phyloP scores from a whole-genome alignment of 2,113 vertebrate genomes.

The Chaenogobius annularis region DNA sequence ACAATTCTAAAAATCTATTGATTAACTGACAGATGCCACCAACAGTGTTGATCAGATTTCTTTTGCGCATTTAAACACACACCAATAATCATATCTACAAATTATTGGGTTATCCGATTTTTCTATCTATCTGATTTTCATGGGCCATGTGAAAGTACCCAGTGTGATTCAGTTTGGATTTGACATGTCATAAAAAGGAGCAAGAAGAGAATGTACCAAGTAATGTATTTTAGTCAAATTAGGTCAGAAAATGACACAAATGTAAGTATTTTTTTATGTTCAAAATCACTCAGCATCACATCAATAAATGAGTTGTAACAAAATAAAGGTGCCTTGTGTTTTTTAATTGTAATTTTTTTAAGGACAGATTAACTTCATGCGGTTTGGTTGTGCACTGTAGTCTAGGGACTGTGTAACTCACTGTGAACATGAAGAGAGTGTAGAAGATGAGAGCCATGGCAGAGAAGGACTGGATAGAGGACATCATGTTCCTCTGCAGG shows the following conservation, averaged over 20 bases:
- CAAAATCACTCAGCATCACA: neutral
- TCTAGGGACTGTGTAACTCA: constrained; percentile 69
- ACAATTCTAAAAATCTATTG: no score
- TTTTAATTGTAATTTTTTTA: neutral
- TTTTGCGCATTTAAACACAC: no score
- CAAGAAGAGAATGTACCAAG: constrained; percentile 30
- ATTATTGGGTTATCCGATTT: no score
- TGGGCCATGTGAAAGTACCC: no score
- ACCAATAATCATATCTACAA: no score
- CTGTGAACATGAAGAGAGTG: constrained; percentile 95
- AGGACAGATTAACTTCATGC: neutral
- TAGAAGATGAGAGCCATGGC: constrained; percentile 98
- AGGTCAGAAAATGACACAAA: neutral
- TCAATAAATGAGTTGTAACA: neutral
- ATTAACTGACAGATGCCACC: no score
- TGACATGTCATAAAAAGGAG: constrained; percentile 50
- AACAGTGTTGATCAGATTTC: no score
- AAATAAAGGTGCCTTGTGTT: neutral
- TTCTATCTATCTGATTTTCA: no score
- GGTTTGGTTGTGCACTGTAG: constrained; percentile 1
- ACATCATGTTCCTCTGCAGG: constrained; percentile 98
- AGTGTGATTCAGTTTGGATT: constrained; percentile 46
- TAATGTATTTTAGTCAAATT: constrained; percentile 10
- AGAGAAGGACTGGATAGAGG: constrained; percentile 97
- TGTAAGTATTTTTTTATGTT: no score